Percentiles rank a stretch among this genome's conserved stretches.
Evolutionary conservation across 2,113 vertebrate genomes (phyloP).

Genomic region (Rhinolophus sinicus): DNA sequence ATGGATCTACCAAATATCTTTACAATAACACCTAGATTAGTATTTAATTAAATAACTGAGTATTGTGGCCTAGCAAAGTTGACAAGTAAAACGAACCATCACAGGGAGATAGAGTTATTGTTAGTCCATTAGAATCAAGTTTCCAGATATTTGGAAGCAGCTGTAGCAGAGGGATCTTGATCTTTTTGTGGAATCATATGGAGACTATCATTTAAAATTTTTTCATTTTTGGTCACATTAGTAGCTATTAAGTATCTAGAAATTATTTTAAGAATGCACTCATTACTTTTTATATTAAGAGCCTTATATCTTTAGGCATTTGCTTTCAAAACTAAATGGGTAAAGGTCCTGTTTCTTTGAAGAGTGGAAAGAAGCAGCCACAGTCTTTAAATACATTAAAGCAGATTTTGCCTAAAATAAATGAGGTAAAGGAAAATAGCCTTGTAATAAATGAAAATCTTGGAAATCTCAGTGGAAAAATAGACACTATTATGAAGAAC

Average conservation of each 20-base stretch:
- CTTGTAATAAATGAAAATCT: not conserved
- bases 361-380: not conserved
- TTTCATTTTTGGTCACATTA: not conserved
- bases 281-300: not conserved
- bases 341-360: not conserved
- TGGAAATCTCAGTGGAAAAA: not conserved
- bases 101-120: not conserved
- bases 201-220: not conserved
- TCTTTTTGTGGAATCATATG: not conserved
- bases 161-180: not conserved
- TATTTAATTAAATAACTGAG: not conserved
- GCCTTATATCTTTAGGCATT: not conserved
- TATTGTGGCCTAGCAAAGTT: not conserved
- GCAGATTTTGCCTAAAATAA: not conserved
- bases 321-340: not conserved
- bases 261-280: not conserved
- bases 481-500: not conserved
- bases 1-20: not conserved
- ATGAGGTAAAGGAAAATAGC: not conserved
- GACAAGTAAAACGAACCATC: not conserved
- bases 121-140: not conserved
- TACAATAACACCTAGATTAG: not conserved
- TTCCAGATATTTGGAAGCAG: not conserved
- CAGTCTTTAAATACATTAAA: not conserved
- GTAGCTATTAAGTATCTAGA: not conserved